These are phyloP conservation scores for Columbina picui DNA, from an alignment of 2,113 vertebrate genomes.

Conservation along the genomic window DNA sequence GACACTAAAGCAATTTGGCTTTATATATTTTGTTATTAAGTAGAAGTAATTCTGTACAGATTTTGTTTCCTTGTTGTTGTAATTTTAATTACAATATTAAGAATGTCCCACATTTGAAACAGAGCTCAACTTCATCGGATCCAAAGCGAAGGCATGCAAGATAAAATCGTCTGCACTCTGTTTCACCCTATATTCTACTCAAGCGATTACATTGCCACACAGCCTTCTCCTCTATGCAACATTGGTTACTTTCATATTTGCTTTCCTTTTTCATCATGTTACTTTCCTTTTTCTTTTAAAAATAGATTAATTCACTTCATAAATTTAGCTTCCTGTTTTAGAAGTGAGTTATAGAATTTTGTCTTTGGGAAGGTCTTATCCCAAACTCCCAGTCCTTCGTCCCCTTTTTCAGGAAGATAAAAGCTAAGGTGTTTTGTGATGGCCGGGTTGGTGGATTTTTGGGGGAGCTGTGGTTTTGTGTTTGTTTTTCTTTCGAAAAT, in stretches of 20 bases:
- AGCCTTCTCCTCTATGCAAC: not conserved
- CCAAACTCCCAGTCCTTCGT: not conserved
- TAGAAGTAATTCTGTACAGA: not conserved
- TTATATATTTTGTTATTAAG: not conserved
- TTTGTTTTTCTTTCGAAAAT: not conserved
- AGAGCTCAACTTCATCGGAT: not conserved
- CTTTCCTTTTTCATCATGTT: not conserved
- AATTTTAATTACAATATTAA: not conserved
- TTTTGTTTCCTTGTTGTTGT: constrained; percentile 8
- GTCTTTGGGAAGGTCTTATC: not conserved
- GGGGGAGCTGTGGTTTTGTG: accelerated
- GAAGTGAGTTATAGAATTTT: not conserved
- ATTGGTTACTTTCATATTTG: not conserved
- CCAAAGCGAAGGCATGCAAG: not conserved
- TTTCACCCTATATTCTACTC: not conserved
- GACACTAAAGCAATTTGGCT: not conserved
- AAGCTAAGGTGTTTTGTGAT: not conserved
- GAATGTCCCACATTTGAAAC: not conserved
- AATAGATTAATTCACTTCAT: not conserved
- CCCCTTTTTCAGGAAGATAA: not conserved
- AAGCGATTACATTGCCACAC: not conserved
- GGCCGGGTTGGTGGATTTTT: not conserved
- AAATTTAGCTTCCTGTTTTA: not conserved
- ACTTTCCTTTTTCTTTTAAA: not conserved
- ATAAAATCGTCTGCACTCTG: not conserved